Conservation (phyloP, 2,797 vertebrate genomes). For the Lemur catta region DNA sequence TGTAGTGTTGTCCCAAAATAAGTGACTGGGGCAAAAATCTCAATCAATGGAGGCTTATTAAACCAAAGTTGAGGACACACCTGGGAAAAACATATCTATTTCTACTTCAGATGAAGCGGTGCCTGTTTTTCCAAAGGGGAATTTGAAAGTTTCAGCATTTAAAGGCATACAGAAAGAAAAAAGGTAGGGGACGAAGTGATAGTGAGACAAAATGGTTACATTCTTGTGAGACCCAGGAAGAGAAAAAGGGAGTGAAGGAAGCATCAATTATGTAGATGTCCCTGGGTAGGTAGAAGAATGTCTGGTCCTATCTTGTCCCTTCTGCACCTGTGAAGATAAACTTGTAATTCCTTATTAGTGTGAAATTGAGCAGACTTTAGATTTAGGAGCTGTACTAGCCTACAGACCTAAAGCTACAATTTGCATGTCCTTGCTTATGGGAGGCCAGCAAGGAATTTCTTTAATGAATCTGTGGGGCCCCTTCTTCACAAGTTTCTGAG, state of each 20-base stretch:
- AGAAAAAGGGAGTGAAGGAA: background rate
- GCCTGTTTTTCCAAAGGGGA: background rate
- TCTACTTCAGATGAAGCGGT: background rate
- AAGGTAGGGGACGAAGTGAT: background rate
- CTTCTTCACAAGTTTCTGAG: background rate
- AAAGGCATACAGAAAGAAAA: background rate
- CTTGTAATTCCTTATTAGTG: background rate
- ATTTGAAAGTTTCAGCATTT: background rate
- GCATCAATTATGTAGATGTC: background rate
- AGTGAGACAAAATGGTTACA: background rate
- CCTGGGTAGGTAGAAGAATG: background rate
- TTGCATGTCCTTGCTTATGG: background rate
- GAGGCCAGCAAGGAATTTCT: background rate
- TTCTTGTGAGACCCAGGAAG: background rate
- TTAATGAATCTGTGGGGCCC: background rate
- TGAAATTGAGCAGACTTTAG: background rate
- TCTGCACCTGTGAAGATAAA: background rate
- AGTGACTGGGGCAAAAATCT: background rate
- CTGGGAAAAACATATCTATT: background rate
- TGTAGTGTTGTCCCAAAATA: background rate
- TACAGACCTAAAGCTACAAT: background rate
- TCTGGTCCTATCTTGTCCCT: background rate
- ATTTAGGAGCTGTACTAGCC: background rate
- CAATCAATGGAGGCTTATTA: background rate
- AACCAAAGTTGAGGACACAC: background rate